Evolutionary conservation across 2,113 vertebrate species (phyloP).

Genomic region (Chaenocephalus aceratus): DNA sequence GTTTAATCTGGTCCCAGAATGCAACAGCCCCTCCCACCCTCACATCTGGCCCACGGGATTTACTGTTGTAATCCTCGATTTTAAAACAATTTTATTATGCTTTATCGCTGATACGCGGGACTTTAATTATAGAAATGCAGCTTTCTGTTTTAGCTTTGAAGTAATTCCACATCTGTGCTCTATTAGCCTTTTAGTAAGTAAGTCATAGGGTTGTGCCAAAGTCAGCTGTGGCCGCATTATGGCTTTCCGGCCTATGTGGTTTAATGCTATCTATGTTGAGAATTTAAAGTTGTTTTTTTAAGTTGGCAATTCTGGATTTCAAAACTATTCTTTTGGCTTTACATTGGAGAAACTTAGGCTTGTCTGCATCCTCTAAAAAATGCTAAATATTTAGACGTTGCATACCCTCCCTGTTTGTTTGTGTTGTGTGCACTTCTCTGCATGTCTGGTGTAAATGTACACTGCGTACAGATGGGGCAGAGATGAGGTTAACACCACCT

Average conservation of each 20-base stretch:
- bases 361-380: not conserved
- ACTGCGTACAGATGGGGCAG: constrained; percentile 39
- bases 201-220: constrained; percentile 39
- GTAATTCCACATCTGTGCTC: constrained; percentile 78
- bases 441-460: not conserved
- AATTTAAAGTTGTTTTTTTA: no score
- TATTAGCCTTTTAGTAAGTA: constrained; percentile 73
- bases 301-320: not conserved
- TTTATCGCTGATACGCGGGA: constrained; percentile 75
- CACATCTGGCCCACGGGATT: constrained; percentile 85
- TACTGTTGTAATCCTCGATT: constrained; percentile 84
- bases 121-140: constrained; percentile 88
- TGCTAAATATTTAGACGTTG: not conserved
- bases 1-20: constrained; percentile 80
- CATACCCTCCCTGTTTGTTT: not conserved
- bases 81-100: constrained; percentile 83
- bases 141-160: constrained; percentile 75
- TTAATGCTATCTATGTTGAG: rapidly evolving
- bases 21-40: constrained; percentile 57
- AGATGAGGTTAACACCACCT: constrained; percentile 66
- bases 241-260: not conserved
- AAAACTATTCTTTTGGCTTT: not conserved
- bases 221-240: not conserved
- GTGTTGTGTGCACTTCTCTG: not conserved
- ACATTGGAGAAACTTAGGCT: not conserved